Evolutionary conservation across 2,797 vertebrate species (phyloP), one percentile per base, ranked within the genome.

Genomic region (Xenops minutus): DNA sequence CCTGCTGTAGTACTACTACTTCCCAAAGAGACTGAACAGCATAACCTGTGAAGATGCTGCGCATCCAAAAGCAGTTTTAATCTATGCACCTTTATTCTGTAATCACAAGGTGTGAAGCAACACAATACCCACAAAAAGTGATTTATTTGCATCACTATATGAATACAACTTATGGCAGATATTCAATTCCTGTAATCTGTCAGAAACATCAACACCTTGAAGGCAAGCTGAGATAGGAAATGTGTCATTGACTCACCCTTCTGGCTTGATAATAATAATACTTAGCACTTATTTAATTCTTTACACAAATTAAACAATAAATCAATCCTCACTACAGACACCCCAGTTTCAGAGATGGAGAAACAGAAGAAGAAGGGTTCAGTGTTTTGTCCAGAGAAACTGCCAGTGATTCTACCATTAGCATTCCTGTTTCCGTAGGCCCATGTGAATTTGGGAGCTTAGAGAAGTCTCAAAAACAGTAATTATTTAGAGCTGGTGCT

Each of bases 301-400:
- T 95, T 93, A 95, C 93, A 95, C 82, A 87, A 94, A 93, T 95
- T 92, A 93, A 95, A 91, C 92, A 95, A 93, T 96, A 95, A 97
- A 97, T 97, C 96, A 95, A 15, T 94, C 93, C 90, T 96, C 89
- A 85, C 92, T 85, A 27, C 54, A 93, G 85, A 92, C 69, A 85
- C 88, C 51, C 51, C 61, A 24, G 74, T 75, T 92, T 66, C 81
- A 69, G 77, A 87, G 74, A 89, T 67, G 61, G 48, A 94, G 85
- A 52, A 92, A 48, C 29, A 67, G 62, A 90, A 89, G 83, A 73
- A 88, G 54, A 75, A 32, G 29, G 92, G 46, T 55, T 83, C 59
- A 63, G 48, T 58, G 51, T 30, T 95, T 81, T 78, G 66, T 58
- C 76, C 69, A 88, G 20, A 0, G 9, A 84, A 88, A 36, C n/a